These are phyloP conservation scores for Pygoscelis antarcticus DNA, from an alignment of 2,113 vertebrate species.

Conservation along the genomic window DNA sequence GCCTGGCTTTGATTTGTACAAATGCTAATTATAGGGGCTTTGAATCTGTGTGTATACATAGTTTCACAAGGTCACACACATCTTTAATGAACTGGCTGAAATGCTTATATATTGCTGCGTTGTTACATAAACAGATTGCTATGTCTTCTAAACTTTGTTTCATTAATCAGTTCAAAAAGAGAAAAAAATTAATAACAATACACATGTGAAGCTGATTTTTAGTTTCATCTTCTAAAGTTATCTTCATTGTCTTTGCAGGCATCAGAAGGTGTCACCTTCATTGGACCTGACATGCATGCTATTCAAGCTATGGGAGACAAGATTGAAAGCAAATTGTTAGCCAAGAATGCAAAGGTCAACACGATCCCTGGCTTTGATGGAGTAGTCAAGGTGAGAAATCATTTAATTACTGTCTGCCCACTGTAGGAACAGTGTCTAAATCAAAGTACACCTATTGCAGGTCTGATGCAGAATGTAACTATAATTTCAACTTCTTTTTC, in stretches of 20 bases:
- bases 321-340: constrained; percentile 97
- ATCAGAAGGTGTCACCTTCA: constrained; percentile 90
- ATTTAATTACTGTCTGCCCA: constrained; percentile 27
- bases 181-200: not conserved
- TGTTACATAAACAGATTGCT: not conserved
- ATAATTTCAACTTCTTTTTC: not conserved
- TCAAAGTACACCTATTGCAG: not conserved
- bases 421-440: not conserved
- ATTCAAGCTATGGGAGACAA: constrained; percentile 97
- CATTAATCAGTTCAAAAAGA: not conserved
- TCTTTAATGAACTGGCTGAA: constrained; percentile 49
- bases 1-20: constrained; percentile 52
- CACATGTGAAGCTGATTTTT: constrained; percentile 35
- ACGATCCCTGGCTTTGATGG: constrained; percentile 97
- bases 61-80: constrained; percentile 39
- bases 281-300: constrained; percentile 90
- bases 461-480: constrained; percentile 1
- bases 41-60: constrained; percentile 20
- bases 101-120: constrained; percentile 1
- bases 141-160: not conserved
- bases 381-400: constrained; percentile 89
- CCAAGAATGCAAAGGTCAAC: constrained; percentile 94
- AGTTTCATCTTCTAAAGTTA: constrained; percentile 77
- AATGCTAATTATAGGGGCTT: constrained; percentile 45
- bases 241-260: constrained; percentile 87